Base-by-base conservation (phyloP, 2,797 vertebrate species). In the Gephyroberyx darwinii region DNA sequence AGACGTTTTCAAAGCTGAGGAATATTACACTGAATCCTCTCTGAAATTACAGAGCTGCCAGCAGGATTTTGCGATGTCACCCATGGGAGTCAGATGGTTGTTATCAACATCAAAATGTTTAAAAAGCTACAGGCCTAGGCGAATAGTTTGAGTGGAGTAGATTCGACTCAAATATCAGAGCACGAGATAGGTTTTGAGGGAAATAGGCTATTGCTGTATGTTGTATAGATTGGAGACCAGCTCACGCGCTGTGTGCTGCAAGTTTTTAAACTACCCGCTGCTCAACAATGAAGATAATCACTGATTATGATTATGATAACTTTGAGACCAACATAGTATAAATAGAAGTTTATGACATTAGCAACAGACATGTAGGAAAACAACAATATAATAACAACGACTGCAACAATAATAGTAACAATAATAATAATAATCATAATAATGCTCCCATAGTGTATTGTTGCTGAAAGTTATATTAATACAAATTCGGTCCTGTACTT, bases 21-120 rank as follows among this genome's bases (percentile, higher is more conserved):
- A 68, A 48, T 22, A 69, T 4, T 22, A 19, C 55, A 30, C 22
- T 19, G 68, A 66, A 59, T 57, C 70, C 65, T 70, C 70, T 64
- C 13, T 73, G 67, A 63, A 65, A 80, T 64, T 19, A 67, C 62
- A 66, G 56, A 30, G 51, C 54, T 67, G 69, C 47, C 72, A 74
- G 79, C 67, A 55, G 71, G 71, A 71, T 17, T 45, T 43, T 5
- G 61, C 61, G 54, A 66, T 19, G 55, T 65, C 39, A 35, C 22
- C 39, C 41, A 39, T 72, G 66, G 39, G 50, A 22, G n/a, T 52
- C 50, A 54, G 22, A 14, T 30, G 52, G 52, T 26, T 54, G 9
- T 26, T n/a, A 12, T 52, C n/a, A 52, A 48, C n/a, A 52, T 52
- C 8, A 4, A 47, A 5, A 47, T 67, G 30, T 67, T 56, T 22